Conservation (phyloP, 2,888 invertebrate species). For the Tribolium freemani region DNA sequence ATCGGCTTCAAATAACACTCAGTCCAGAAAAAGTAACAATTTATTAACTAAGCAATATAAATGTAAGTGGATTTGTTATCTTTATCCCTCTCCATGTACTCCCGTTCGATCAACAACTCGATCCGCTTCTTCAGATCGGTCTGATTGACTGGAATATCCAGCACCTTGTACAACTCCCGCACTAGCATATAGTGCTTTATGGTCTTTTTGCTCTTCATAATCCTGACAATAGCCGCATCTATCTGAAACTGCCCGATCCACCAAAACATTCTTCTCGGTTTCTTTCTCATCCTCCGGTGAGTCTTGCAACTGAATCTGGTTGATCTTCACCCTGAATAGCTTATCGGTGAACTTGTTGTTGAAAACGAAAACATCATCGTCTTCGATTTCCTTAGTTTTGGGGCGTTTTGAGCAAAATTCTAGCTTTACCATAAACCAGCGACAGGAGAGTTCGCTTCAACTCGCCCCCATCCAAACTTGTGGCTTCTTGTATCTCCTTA, state of each 20-base stretch:
- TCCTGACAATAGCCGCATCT: slow-evolving; percentile 97
- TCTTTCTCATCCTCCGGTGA: slow-evolving; percentile 90
- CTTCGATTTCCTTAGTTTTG: slow-evolving; percentile 86
- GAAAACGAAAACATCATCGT: slow-evolving; percentile 88
- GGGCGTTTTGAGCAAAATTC: slow-evolving; percentile 90
- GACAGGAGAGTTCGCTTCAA: slow-evolving; percentile 94
- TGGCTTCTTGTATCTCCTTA: slow-evolving; percentile 88
- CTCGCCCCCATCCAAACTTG: slow-evolving; percentile 94
- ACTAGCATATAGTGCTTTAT: slow-evolving; percentile 94
- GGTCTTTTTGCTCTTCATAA: slow-evolving; percentile 98
- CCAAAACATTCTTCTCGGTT: slow-evolving; percentile 96
- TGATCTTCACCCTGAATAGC: slow-evolving; percentile 96
- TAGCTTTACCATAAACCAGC: slow-evolving; percentile 91
- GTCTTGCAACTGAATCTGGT: slow-evolving; percentile 89
- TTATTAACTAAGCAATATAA: slow-evolving; percentile 87
- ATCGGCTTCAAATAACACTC: too few relatives aligned
- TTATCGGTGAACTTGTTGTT: slow-evolving; percentile 91
- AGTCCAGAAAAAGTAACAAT: not conserved
- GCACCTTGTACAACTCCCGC: slow-evolving; percentile 93
- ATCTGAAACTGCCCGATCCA: slow-evolving; percentile 99
- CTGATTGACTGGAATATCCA: slow-evolving; percentile 98
- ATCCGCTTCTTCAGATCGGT: slow-evolving; percentile 98
- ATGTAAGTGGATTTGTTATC: slow-evolving; percentile 94
- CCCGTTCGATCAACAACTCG: slow-evolving; percentile 96
- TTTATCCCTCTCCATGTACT: slow-evolving; percentile 98